These are phyloP conservation scores for Pygocentrus nattereri DNA, from an alignment of 2,797 vertebrate species.

Conservation along the genomic window DNA sequence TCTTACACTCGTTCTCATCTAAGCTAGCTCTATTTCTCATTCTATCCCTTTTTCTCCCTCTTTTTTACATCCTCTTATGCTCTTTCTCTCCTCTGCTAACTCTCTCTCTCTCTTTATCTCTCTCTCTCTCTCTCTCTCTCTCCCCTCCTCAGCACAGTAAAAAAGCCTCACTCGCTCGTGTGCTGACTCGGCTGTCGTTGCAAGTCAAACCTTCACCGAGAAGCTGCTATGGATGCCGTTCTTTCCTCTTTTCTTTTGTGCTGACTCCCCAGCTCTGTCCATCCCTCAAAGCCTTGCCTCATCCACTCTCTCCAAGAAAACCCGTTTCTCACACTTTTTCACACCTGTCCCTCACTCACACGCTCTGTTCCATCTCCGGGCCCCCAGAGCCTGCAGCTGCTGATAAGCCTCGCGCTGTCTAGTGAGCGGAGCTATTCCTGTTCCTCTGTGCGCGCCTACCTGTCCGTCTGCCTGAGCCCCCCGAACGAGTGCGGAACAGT, in stretches of 20 bases:
- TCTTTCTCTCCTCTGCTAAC: slow-evolving; percentile 45
- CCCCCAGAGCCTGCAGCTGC: slow-evolving; percentile 27
- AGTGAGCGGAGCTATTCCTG: neutral
- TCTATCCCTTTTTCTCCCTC: neutral
- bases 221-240: neutral
- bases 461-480: slow-evolving; percentile 10
- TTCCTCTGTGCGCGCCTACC: slow-evolving; percentile 15
- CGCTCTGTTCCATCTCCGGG: neutral
- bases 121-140: neutral
- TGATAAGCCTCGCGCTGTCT: slow-evolving; percentile 41
- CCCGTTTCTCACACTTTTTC: slow-evolving; percentile 28
- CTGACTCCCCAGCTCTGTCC: slow-evolving; percentile 28
- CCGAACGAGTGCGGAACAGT: neutral
- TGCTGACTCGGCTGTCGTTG: slow-evolving; percentile 59
- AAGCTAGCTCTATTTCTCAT: neutral
- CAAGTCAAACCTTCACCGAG: slow-evolving; percentile 42
- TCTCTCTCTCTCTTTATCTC: slow-evolving; percentile 2
- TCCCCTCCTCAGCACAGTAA: slow-evolving; percentile 20
- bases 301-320: neutral
- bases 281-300: slow-evolving; percentile 1
- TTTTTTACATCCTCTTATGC: slow-evolving; percentile 35
- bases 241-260: slow-evolving; percentile 12
- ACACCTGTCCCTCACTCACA: slow-evolving; percentile 15
- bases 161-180: neutral
- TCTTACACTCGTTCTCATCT: neutral